Evolutionary conservation across 1,140 invertebrate species (phyloP).

Genomic region (Tetranychus urticae): DNA sequence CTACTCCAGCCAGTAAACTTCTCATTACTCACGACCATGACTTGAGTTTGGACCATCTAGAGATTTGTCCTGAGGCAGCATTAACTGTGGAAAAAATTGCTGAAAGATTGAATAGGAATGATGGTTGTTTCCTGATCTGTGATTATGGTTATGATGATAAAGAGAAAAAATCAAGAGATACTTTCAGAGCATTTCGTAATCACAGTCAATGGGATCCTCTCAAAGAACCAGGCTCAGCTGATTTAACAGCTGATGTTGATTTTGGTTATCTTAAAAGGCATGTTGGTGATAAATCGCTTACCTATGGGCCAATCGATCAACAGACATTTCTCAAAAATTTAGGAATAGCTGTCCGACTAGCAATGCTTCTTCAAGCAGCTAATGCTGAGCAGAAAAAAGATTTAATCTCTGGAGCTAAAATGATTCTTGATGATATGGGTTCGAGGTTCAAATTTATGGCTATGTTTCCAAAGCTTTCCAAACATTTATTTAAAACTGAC

Average conservation of each 20-base stretch:
- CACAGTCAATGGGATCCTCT: conserved; percentile 65
- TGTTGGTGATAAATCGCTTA: conserved; percentile 22
- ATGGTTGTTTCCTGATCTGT: conserved; percentile 48
- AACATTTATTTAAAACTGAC: conserved; percentile 32
- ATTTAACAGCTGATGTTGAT: conserved; percentile 89
- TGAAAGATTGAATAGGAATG: conserved; percentile 35
- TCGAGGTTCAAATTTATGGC: conserved; percentile 55
- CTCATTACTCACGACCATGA: conserved; percentile 18
- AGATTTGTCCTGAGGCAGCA: conserved; percentile 52
- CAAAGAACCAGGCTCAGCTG: conserved; percentile 49
- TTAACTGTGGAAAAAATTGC: conserved; percentile 46
- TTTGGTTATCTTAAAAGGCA: conserved; percentile 44
- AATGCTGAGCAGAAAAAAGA: conserved; percentile 33
- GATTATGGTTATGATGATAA: conserved; percentile 74
- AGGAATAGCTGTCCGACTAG: conserved; percentile 48
- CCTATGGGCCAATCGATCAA: conserved; percentile 51
- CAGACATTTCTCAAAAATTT: conserved; percentile 47
- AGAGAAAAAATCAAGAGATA: conserved; percentile 4
- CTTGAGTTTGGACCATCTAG: conserved; percentile 32
- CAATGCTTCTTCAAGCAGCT: conserved; percentile 36
- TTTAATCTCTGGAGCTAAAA: conserved; percentile 41
- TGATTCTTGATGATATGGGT: conserved; percentile 76
- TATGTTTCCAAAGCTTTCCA: conserved; percentile 40
- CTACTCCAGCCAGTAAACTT: conserved; percentile 35
- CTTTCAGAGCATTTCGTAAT: conserved; percentile 46